Conservation (phyloP, 2,113 vertebrate species). For the Cavia porcellus region DNA sequence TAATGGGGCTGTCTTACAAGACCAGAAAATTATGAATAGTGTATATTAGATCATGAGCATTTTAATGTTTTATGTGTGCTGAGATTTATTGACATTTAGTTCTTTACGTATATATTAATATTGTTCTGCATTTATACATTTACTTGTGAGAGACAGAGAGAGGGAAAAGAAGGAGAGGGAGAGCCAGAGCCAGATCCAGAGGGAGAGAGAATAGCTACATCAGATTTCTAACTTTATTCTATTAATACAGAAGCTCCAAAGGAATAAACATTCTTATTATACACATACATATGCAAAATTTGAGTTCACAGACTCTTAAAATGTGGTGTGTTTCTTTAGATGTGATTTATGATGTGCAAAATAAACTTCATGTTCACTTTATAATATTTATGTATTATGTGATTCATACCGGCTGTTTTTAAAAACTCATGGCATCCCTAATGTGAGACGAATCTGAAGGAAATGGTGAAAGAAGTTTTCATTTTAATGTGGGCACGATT, state of each 20-base stretch:
- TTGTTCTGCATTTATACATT: not conserved
- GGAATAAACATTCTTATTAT: not conserved
- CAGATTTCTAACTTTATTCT: not conserved
- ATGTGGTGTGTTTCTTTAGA: not conserved
- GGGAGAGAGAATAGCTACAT: not conserved
- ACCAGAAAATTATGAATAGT: not conserved
- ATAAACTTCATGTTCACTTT: not conserved
- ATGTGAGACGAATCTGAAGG: not conserved
- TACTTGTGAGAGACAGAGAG: not conserved
- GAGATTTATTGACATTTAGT: not conserved
- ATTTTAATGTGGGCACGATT: not conserved
- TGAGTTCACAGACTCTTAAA: constrained; percentile 1
- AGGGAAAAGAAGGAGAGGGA: too few species aligned
- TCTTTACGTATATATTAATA: not conserved
- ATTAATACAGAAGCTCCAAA: not conserved
- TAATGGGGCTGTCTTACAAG: not conserved
- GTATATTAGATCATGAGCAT: not conserved
- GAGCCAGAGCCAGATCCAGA: not conserved
- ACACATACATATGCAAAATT: not conserved
- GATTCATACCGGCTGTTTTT: not conserved
- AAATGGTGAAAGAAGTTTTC: not conserved
- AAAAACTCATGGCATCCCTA: not conserved
- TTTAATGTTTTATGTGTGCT: not conserved
- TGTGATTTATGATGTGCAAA: not conserved
- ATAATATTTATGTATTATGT: not conserved